Conservation (phyloP, 2,113 vertebrate genomes). For the Apteryx owenii region DNA sequence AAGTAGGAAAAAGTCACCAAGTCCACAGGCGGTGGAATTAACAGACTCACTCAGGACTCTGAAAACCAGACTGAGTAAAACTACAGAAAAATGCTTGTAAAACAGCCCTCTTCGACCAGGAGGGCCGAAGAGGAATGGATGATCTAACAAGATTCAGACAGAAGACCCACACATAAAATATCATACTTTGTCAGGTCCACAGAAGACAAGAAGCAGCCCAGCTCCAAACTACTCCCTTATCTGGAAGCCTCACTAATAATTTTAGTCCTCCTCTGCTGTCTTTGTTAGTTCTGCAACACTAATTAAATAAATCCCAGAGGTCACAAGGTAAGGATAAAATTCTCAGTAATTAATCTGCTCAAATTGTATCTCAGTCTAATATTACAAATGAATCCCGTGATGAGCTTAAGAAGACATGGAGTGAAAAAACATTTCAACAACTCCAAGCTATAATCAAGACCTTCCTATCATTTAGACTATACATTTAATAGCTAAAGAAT, state of each 20-base stretch:
- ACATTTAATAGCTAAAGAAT: not conserved
- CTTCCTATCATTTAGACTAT: not conserved
- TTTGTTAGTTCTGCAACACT: constrained; percentile 1
- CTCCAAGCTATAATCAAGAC: not conserved
- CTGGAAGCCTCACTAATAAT: not conserved
- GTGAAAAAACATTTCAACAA: not conserved
- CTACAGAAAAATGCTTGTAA: not conserved
- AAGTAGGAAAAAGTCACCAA: not conserved
- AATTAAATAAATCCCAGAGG: constrained; percentile 67
- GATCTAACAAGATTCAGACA: not conserved
- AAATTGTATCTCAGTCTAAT: constrained; percentile 29
- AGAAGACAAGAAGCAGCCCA: not conserved
- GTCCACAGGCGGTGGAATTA: not conserved
- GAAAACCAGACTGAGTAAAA: not conserved
- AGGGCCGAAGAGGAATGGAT: not conserved
- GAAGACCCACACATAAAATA: not conserved
- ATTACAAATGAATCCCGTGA: not conserved
- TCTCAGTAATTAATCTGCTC: constrained; percentile 59
- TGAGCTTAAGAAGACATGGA: not conserved
- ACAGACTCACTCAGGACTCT: not conserved
- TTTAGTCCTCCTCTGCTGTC: not conserved
- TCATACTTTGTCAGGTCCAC: not conserved
- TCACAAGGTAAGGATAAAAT: constrained; percentile 53
- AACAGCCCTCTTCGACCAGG: not conserved
- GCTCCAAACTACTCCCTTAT: not conserved